phyloP scores from a whole-genome alignment of 2,888 invertebrate species.

The Rhorus exstirpatorius region DNA sequence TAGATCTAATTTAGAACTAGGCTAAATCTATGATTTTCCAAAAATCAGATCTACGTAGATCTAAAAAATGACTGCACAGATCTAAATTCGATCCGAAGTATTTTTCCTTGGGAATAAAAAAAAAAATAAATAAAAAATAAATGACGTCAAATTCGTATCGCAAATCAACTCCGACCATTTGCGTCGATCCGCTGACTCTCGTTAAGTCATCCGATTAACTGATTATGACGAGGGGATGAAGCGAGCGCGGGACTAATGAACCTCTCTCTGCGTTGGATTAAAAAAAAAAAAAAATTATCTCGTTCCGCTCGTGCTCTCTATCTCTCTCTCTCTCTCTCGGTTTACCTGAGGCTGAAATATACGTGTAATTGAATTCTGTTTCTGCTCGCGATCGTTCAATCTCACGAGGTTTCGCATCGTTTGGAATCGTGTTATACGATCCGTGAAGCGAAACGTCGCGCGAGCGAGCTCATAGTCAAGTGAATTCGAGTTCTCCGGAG shows the following conservation, averaged over 20 bases:
- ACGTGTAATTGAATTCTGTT: conserved; percentile 50
- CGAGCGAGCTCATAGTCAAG: conserved; percentile 28
- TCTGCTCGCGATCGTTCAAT: conserved; percentile 44
- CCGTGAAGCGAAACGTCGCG: conserved; percentile 59
- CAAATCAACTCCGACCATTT: background rate
- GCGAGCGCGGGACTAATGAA: conserved; percentile 52
- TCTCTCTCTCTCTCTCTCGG: no score
- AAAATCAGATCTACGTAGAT: no score
- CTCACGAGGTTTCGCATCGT: conserved; percentile 53
- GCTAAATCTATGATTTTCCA: no score
- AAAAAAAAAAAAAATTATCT: no score
- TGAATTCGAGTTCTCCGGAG: conserved; percentile 32
- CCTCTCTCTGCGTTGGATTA: background rate
- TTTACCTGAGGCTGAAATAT: conserved; percentile 41
- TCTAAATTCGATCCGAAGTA: no score
- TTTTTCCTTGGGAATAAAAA: no score
- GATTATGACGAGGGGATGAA: conserved; percentile 6
- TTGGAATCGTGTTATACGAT: conserved; percentile 56
- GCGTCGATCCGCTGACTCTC: background rate
- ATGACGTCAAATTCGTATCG: background rate
- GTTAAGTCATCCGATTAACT: conserved; percentile 17
- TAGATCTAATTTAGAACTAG: no score
- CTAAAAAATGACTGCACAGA: no score
- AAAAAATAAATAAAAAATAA: background rate
- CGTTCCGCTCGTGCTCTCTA: conserved; percentile 12